These are phyloP conservation scores for Caenorhabditis angaria DNA, from an alignment of 2,888 invertebrate species.

Conservation along the genomic window DNA sequence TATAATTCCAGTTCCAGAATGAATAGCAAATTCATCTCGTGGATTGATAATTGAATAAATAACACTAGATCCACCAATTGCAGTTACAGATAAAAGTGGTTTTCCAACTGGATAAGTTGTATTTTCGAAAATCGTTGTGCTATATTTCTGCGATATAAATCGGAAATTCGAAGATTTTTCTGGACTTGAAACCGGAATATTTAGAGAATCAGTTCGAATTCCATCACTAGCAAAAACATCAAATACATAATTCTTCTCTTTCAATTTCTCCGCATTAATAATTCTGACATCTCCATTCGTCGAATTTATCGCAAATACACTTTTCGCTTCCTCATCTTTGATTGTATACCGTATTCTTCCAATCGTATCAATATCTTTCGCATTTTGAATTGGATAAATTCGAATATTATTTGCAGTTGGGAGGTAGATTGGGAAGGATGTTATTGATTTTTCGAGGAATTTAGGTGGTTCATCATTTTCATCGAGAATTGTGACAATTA, in stretches of 20 bases:
- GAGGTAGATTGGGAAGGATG: conserved; percentile 76
- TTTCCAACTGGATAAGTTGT: conserved; percentile 78
- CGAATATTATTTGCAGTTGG: conserved; percentile 83
- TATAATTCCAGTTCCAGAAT: conserved; percentile 88
- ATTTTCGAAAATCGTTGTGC: conserved; percentile 55
- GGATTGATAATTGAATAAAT: conserved; percentile 78
- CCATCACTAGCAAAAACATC: conserved; percentile 59
- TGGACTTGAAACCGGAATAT: conserved; percentile 14
- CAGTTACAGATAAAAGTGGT: conserved; percentile 60
- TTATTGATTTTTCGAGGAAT: conserved; percentile 62
- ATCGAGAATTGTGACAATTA: conserved; percentile 80
- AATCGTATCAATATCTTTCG: conserved; percentile 72
- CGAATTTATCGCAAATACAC: conserved; percentile 80
- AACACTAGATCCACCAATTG: conserved; percentile 74
- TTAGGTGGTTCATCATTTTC: conserved; percentile 74
- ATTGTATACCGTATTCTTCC: conserved; percentile 50
- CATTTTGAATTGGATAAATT: conserved; percentile 20
- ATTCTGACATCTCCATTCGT: conserved; percentile 82
- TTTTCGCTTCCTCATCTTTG: conserved; percentile 16
- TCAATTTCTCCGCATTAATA: conserved; percentile 20
- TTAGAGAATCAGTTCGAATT: conserved; percentile 1
- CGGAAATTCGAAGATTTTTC: conserved; percentile 34
- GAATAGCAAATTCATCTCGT: conserved; percentile 85
- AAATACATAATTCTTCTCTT: conserved; percentile 16
- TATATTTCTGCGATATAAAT: conserved; percentile 47